Evolutionary conservation across 1,140 invertebrate genomes (phyloP), one percentile per base, ranked within the genome.

Genomic region (Orussus abietinus): DNA sequence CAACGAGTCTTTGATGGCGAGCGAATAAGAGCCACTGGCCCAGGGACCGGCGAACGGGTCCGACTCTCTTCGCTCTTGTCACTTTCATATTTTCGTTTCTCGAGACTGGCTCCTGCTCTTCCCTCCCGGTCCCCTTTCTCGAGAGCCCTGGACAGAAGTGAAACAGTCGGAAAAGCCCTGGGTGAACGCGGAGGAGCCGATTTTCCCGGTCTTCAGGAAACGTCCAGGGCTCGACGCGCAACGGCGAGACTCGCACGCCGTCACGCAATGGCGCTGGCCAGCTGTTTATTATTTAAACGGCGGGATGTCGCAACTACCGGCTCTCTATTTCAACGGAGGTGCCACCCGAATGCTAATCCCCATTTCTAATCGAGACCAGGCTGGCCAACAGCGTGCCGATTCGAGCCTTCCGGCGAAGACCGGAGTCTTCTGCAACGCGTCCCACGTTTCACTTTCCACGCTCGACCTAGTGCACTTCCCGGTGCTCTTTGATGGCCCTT

Each of bases 381-480:
- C 38, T 4, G 33, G 26, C 35, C 35, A 22, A 34, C 14, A 12
- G 20, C 35, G 38, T 48, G 42, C 46, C 28, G 43, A 18, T n/a
- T 34, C 38, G 28, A 35, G 26, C 42, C n/a, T n/a, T n/a, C 42
- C 47, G 32, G 45, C 49, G 36, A 61, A 62, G 51, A n/a, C n/a
- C n/a, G n/a, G n/a, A n/a, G n/a, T n/a, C n/a, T n/a, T n/a, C 32
- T 48, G 34, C 29, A 30, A 21, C 32, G 39, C 52, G 62, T 69
- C 64, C 52, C 49, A 57, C 66, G 65, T 68, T 70, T 70, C 65
- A 70, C 69, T 72, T 70, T 72, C 59, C 56, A 63, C 57, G 66
- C 59, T 47, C 53, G 50, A 55, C 50, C 39, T 37, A 36, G n/a
- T 36, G n/a, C n/a, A n/a, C n/a, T n/a, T n/a, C n/a, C n/a, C n/a